Evolutionary conservation across 2,888 invertebrate genomes (phyloP).

Genomic region (Phyllotreta striolata): DNA sequence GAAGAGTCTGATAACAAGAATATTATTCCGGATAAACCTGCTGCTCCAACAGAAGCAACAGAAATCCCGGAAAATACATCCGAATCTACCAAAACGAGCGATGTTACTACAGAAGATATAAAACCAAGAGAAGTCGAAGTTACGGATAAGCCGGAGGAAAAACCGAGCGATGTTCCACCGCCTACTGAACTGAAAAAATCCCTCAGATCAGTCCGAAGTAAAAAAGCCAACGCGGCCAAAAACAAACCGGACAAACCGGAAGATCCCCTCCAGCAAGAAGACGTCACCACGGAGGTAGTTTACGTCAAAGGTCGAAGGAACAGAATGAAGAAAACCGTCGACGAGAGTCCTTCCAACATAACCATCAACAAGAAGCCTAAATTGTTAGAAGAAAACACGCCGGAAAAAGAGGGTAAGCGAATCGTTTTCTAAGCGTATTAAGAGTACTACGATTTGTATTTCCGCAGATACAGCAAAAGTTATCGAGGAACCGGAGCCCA

Average conservation of each 20-base stretch:
- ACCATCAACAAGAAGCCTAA: slow-evolving; percentile 35
- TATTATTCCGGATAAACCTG: background rate
- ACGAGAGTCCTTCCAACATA: slow-evolving; percentile 10
- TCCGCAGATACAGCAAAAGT: background rate
- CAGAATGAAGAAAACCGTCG: slow-evolving; percentile 33
- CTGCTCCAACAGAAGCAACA: background rate
- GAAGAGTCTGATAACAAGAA: background rate
- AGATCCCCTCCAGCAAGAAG: slow-evolving; percentile 1
- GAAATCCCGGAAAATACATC: background rate
- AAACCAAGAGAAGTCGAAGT: background rate
- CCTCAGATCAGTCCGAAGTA: slow-evolving; percentile 36
- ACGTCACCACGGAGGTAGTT: slow-evolving; percentile 34
- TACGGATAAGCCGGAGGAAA: slow-evolving; percentile 7
- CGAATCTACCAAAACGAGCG: background rate
- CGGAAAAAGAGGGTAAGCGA: slow-evolving; percentile 26
- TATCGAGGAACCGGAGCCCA: too few relatives aligned
- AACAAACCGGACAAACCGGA: background rate
- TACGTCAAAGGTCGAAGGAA: slow-evolving; percentile 32
- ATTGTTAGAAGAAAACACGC: slow-evolving; percentile 23
- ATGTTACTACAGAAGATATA: slow-evolving; percentile 1
- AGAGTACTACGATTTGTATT: too few relatives aligned
- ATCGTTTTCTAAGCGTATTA: too few relatives aligned
- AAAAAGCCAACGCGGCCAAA: slow-evolving; percentile 23
- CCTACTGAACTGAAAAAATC: slow-evolving; percentile 23
- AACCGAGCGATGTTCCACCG: slow-evolving; percentile 7